These are phyloP conservation scores for Notarius quadriscutis DNA, from an alignment of 2,113 vertebrate species.

Conservation along the genomic window DNA sequence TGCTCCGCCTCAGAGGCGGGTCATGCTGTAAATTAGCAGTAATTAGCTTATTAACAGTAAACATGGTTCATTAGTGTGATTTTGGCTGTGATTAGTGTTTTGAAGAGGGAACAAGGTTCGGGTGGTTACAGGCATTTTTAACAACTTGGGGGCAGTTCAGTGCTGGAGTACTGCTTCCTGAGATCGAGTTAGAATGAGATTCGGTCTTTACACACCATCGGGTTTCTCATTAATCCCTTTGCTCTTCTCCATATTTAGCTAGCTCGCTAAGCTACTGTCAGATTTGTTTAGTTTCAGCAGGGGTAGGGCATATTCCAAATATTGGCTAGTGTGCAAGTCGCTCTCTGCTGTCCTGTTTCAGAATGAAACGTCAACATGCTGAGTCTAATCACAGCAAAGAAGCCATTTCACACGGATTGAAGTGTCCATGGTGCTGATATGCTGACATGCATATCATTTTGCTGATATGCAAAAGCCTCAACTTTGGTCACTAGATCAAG, in stretches of 20 bases:
- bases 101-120: neutral
- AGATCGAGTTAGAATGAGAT: neutral
- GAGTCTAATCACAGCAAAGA: neutral
- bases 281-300: neutral
- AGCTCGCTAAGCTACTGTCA: neutral
- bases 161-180: neutral
- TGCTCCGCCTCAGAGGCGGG: no score
- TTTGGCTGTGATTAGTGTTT: neutral
- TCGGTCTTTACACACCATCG: neutral
- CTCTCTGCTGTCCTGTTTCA: neutral
- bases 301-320: neutral
- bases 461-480: neutral
- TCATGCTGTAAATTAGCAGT: no score
- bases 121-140: neutral
- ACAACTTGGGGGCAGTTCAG: neutral
- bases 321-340: neutral
- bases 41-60: neutral
- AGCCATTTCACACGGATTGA: neutral
- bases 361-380: neutral
- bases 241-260: neutral
- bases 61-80: neutral
- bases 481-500: neutral
- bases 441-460: neutral
- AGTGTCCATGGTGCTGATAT: neutral
- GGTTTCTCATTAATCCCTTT: neutral